A percentile compares a stretch with the other conserved stretches of the same genome.
Conservation (phyloP, 2,797 vertebrate genomes). For the Odontamblyopus lacepedii region DNA sequence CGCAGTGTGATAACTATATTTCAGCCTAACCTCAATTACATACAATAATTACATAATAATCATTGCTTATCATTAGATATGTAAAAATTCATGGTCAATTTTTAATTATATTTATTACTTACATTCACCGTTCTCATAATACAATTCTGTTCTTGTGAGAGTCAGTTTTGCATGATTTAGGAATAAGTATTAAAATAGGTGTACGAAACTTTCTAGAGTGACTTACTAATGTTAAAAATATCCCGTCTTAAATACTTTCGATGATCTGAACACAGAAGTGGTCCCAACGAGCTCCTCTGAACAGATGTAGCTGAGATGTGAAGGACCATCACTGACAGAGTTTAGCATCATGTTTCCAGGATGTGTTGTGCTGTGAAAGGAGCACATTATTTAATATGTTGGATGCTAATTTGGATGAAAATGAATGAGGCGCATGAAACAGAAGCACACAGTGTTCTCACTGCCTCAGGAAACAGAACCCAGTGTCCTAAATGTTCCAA, state of each 20-base stretch:
- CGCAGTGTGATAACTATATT: too few species aligned
- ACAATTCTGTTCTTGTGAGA: too few species aligned
- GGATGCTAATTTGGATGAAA: background rate
- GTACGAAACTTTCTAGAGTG: too few species aligned
- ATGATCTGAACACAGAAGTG: background rate
- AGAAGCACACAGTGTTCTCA: background rate
- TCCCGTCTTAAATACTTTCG: background rate
- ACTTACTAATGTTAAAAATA: too few species aligned
- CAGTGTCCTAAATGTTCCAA: background rate
- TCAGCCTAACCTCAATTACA: too few species aligned
- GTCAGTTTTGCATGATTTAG: too few species aligned
- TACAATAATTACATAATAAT: too few species aligned
- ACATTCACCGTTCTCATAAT: too few species aligned
- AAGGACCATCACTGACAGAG: background rate
- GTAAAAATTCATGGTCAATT: too few species aligned
- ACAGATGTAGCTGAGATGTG: background rate
- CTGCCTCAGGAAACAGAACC: background rate
- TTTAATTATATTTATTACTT: too few species aligned
- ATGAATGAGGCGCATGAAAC: conserved; percentile 1
- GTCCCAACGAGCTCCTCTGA: background rate
- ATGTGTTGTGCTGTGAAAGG: background rate
- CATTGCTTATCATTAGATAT: too few species aligned
- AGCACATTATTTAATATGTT: background rate
- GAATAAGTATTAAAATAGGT: too few species aligned
- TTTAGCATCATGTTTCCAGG: background rate